phyloP scores from a whole-genome alignment of 2,797 vertebrate species.

The Ispidina lecontei region DNA sequence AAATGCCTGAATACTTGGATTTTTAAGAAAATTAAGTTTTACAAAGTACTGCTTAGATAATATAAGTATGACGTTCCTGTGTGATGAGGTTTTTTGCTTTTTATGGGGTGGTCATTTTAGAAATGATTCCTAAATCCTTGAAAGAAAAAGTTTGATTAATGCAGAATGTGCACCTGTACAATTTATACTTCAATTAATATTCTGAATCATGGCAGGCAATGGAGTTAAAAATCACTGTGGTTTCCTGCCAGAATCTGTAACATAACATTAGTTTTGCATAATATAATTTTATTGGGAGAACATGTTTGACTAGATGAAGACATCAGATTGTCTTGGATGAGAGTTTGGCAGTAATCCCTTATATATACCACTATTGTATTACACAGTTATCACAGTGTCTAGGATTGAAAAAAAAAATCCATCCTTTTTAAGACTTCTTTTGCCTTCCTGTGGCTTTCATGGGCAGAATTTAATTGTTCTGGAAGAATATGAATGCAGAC shows the following conservation, averaged over 20 bases:
- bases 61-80: not conserved
- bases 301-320: conserved; percentile 18
- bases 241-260: conserved; percentile 44
- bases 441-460: not conserved
- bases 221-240: not conserved
- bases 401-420: not conserved
- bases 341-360: not conserved
- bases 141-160: not conserved
- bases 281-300: conserved; percentile 37
- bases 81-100: not conserved
- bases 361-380: not conserved
- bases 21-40: not conserved
- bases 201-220: not conserved
- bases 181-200: conserved; percentile 32
- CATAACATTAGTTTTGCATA: not conserved
- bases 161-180: not conserved
- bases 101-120: not conserved
- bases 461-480: not conserved
- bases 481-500: not conserved
- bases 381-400: not conserved
- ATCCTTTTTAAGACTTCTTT: not conserved
- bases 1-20: not conserved
- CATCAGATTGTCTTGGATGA: not conserved
- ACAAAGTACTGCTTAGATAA: not conserved
- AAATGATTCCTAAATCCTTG: not conserved